Evolutionary conservation across 2,797 vertebrate species (phyloP).

Genomic region (Peromyscus nudipes): DNA sequence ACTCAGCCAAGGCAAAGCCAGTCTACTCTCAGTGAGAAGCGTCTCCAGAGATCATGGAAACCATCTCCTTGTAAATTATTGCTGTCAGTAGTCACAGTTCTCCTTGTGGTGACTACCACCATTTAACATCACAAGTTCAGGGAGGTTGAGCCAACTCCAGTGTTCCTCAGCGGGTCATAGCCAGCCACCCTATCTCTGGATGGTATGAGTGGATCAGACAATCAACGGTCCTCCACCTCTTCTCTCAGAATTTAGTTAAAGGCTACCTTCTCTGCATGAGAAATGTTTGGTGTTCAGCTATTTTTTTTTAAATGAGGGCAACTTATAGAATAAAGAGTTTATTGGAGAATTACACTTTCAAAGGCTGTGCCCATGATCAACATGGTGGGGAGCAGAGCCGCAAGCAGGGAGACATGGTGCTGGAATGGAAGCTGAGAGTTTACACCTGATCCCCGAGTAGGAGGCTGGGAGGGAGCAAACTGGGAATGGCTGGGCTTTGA

Average conservation of each 20-base stretch:
- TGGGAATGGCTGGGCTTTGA: background rate
- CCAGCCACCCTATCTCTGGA: background rate
- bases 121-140: background rate
- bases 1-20: background rate
- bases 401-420: background rate
- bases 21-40: background rate
- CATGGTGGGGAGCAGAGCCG: background rate
- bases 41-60: background rate
- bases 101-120: background rate
- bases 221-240: background rate
- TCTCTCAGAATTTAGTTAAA: background rate
- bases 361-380: background rate
- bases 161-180: background rate
- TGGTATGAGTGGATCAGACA: background rate
- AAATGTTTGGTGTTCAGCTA: background rate
- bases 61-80: background rate
- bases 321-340: background rate
- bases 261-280: background rate
- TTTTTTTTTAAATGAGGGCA: background rate
- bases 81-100: background rate
- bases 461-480: background rate
- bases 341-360: background rate
- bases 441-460: background rate
- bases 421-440: background rate
- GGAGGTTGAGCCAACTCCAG: background rate